A percentile compares a stretch with the other conserved stretches of the same genome.
Conservation (phyloP, 2,797 vertebrate species). For the Hippoglossus hippoglossus region DNA sequence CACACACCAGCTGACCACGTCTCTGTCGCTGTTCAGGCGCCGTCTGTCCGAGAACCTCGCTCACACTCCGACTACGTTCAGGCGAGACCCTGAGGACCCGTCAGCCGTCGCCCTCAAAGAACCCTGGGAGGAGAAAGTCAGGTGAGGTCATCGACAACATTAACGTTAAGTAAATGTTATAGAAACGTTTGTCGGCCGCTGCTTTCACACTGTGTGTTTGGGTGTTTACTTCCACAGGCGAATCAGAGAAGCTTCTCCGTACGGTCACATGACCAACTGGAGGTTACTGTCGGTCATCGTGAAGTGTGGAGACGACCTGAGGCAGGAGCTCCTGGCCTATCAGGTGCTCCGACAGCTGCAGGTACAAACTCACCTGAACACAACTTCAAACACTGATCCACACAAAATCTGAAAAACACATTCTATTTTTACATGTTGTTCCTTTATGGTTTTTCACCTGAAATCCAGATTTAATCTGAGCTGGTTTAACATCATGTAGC, state of each 20-base stretch:
- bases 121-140: slow-evolving; percentile 97
- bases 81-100: slow-evolving; percentile 92
- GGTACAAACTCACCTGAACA: slow-evolving; percentile 72
- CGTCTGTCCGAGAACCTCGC: slow-evolving; percentile 94
- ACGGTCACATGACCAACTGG: slow-evolving; percentile 94
- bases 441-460: too few species aligned
- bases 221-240: slow-evolving; percentile 77
- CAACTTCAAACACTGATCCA: too few species aligned
- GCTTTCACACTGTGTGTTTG: neutral
- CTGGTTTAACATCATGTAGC: too few species aligned
- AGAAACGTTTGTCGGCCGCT: neutral
- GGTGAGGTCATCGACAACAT: slow-evolving; percentile 69
- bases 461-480: too few species aligned
- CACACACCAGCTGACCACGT: neutral
- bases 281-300: slow-evolving; percentile 95
- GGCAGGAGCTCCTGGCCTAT: slow-evolving; percentile 95
- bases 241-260: slow-evolving; percentile 93
- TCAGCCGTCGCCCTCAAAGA: slow-evolving; percentile 96
- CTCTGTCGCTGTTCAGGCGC: slow-evolving; percentile 75
- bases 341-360: slow-evolving; percentile 95
- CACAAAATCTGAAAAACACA: too few species aligned
- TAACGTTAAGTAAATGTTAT: too few species aligned
- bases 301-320: slow-evolving; percentile 95
- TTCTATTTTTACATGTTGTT: too few species aligned
- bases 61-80: slow-evolving; percentile 92